These are phyloP conservation scores for Falco novaeseelandiae DNA, from an alignment of 2,797 vertebrate genomes.

Conservation along the genomic window DNA sequence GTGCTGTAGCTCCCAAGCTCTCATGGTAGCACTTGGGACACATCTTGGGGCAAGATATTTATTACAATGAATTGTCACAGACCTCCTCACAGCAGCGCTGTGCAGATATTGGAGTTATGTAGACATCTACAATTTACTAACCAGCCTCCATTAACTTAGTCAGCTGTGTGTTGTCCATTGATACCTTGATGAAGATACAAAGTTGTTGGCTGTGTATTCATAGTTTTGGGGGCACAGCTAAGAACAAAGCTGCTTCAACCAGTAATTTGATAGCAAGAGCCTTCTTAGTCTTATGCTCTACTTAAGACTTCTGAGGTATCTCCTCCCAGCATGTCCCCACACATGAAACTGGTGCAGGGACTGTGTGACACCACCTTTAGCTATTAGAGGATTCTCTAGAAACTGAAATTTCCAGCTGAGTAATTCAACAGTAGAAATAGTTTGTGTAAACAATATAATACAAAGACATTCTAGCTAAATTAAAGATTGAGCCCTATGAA, in stretches of 20 bases:
- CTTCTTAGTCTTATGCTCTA: background rate
- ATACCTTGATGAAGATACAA: background rate
- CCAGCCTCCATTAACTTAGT: background rate
- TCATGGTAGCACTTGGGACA: background rate
- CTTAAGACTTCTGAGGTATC: background rate
- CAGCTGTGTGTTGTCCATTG: background rate
- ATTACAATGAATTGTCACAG: background rate
- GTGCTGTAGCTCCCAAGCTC: background rate
- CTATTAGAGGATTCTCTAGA: background rate
- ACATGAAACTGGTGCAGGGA: background rate
- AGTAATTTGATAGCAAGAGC: background rate
- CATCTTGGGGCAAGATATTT: background rate
- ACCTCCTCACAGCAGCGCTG: background rate
- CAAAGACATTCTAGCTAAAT: background rate
- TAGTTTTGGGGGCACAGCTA: background rate
- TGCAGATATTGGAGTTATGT: background rate
- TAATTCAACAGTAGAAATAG: background rate
- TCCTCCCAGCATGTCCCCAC: background rate
- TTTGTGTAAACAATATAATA: background rate
- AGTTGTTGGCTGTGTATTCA: background rate
- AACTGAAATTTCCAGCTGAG: background rate
- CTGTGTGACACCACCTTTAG: background rate
- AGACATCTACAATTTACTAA: background rate
- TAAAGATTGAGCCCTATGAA: background rate
- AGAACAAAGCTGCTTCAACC: background rate